These are phyloP conservation scores for Bombus waltoni DNA, from an alignment of 1,140 invertebrate genomes.

Conservation along the genomic window DNA sequence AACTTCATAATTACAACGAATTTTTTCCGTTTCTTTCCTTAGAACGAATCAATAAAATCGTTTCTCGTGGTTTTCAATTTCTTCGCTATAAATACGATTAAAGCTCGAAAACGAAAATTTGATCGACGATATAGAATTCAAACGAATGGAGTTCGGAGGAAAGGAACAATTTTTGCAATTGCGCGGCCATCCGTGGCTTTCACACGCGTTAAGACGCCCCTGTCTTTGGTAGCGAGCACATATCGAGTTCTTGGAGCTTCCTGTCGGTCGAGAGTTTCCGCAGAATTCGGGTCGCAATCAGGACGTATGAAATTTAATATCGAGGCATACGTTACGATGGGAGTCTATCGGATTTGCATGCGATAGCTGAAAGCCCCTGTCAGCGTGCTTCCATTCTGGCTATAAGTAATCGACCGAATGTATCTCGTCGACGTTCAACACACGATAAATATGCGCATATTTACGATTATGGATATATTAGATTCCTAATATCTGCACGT, in stretches of 20 bases:
- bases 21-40: no score
- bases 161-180: no score
- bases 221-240: neutral
- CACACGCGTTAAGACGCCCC: neutral
- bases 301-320: slow-evolving; percentile 56
- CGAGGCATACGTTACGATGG: slow-evolving; percentile 5
- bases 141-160: no score
- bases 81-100: neutral
- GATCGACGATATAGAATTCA: no score
- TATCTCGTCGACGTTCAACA: neutral
- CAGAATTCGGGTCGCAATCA: slow-evolving; percentile 46
- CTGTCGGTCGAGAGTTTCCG: slow-evolving; percentile 29
- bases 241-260: slow-evolving; percentile 37
- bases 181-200: no score
- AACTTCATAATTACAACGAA: no score
- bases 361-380: slow-evolving; percentile 38
- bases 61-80: no score
- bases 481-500: neutral
- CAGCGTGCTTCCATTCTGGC: neutral
- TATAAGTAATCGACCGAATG: slow-evolving; percentile 26
- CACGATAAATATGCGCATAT: slow-evolving; percentile 1
- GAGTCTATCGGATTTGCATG: slow-evolving; percentile 47
- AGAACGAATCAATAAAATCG: no score
- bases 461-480: neutral
- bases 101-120: neutral